Base-by-base conservation (phyloP, 2,113 vertebrate species). In the Centrocercus urophasianus region DNA sequence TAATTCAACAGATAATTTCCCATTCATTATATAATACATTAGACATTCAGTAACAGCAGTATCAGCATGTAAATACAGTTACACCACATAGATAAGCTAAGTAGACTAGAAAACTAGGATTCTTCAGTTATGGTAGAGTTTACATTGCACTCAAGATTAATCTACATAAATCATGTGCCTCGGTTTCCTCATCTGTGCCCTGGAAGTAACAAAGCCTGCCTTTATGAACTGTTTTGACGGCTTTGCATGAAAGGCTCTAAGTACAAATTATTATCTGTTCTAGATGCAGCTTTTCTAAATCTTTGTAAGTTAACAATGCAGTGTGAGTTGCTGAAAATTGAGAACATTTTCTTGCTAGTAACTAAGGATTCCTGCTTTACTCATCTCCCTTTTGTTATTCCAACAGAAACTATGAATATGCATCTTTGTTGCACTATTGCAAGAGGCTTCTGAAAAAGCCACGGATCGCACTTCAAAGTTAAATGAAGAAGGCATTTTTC, bases 1-100 rank as follows among this genome's bases (percentile, higher is more conserved):
- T 14, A 94, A 83, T 69, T 80, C 79, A 90, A 73, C 69, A 79
- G 75, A 93, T 86, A 73, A 90, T 93, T 95, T 95, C 47, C 71
- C 82, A 63, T 82, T 93, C 73, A 77, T 88, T 90, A 64, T 36
- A 63, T 72, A 45, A 50, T 36, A 9, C 6, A n/a, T 63, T 73
- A 96, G 84, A 74, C 8, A 63, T 65, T 64, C 59, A 57, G 45
- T 40, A 83, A 13, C 3, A 66, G 57, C 27, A 59, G 54, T 59
- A 48, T 32, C 75, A 60, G 20, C 42, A 43, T 56, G 60, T 38
- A 72, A 95, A 86, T 52, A 52, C 27, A 57, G 50, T 70, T 63
- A 67, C 13, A 50, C 38, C 52, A 71, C 10, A 43, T 36, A 72
- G 70, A 61, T 52, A 83, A 85, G 7, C 5, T 47, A 56, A 83